Evolutionary conservation across 2,113 vertebrate species (phyloP), one percentile per base, ranked within the genome.

Genomic region (Corythoichthys haematopterus): DNA sequence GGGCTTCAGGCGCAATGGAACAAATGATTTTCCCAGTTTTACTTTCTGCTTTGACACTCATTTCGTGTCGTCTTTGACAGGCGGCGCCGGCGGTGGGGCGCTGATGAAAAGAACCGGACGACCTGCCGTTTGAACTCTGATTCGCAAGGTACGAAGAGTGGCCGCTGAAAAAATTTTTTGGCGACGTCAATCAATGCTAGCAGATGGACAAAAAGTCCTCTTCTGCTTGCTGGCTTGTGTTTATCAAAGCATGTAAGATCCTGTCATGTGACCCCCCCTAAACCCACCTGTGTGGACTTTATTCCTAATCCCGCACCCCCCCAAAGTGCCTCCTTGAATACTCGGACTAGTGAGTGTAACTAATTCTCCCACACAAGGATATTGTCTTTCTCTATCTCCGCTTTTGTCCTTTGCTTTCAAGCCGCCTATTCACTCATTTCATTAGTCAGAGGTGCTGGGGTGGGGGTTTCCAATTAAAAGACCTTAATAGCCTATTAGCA

Each of bases 291-390:
- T 89, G 87, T 86, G 80, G 90, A 91, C 89, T 91, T 90, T 87
- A 75, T 84, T 82, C 84, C 70, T 91, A 91, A 91, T 91, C 59
- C 57, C 13, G 10, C 35, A 75, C 50, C 69, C 64, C 72, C 72
- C 62, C 66, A 1, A 6, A 7, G 12, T 71, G 37, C 64, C 63
- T 69, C 85, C 71, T 81, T 88, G 83, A 91, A 88, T 88, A 89
- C 88, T 90, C 80, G 82, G 88, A 88, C 91, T 89, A 90, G 87
- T 76, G 88, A 90, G 90, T 93, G 91, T 90, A 91, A 93, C 91
- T 92, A 92, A 93, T 91, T 90, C 90, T 90, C 84, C 87, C 86
- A 88, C 91, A 91, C 89, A 83, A 91, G 83, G 88, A 89, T 86
- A 91, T 91, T 92, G 91, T 92, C 88, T 89, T 82, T 75, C 70